Base-by-base conservation (phyloP, 35 echinoderm and acorn worm species). In the Anneissia japonica region DNA sequence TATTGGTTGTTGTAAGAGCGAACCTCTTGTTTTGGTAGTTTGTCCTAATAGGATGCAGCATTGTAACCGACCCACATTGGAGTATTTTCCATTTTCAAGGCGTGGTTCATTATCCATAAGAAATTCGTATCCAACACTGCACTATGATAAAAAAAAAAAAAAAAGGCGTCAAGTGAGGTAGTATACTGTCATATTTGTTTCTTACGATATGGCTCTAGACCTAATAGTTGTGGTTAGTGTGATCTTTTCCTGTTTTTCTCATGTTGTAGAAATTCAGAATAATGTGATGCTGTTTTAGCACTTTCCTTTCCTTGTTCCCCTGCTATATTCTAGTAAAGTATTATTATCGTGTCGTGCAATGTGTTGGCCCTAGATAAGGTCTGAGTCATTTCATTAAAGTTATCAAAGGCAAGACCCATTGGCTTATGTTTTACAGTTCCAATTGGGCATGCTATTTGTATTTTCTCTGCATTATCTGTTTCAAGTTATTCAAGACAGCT, bases 61-160 rank as follows among this genome's bases (percentile, higher is more conserved):
- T 87, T 87, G 75, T 77, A 81, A 31, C 76, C 75, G 28, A 80
- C 17, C 86, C 86, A 87, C 86, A 87, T 87, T 10, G 76, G 86
- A 34, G 72, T 87, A 3, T 87, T 64, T 16, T 64, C 21, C 19
- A 16, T 23, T 64, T 64, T 64, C 38, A 30, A 29, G 0, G 81
- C 38, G 31, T 83, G 81, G 32, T 41, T 2, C 6, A 83, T 46
- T 41, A 83, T 32, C 81, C 81, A 83, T 0, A 83, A 6, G 11
- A 38, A 31, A 41, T 83, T 34, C 34, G 30, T 55, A 16, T 51
- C 55, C 55, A 31, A 32, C 51, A 64, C 51, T 64, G 51, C 51
- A 64, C 51, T 64, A 2, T 19, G 10, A 64, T 64, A 9, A 64
- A n/a, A n/a, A n/a, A n/a, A n/a, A n/a, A n/a, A n/a, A n/a, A n/a